Conservation (phyloP, 1,140 invertebrate genomes). For the Drosophila willistoni region DNA sequence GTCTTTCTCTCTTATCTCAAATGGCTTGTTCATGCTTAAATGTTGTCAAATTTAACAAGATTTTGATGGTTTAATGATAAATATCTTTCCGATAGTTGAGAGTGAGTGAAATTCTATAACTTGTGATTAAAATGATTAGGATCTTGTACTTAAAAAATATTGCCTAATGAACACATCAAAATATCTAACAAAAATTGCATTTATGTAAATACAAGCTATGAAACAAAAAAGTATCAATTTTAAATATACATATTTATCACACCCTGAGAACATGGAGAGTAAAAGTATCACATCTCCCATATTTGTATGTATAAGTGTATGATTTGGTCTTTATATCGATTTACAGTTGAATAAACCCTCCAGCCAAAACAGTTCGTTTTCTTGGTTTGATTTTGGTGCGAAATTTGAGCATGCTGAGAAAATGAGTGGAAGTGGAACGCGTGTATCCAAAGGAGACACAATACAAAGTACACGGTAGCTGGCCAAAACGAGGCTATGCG, state of each 20-base stretch:
- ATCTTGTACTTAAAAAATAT: slow-evolving; percentile 41
- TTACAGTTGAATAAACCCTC: slow-evolving; percentile 64
- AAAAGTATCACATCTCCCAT: slow-evolving; percentile 67
- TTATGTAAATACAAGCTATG: slow-evolving; percentile 42
- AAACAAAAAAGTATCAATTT: slow-evolving; percentile 28
- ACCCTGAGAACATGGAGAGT: slow-evolving; percentile 24
- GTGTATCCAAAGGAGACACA: slow-evolving; percentile 39
- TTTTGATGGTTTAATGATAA: slow-evolving; percentile 57
- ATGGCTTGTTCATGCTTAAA: slow-evolving; percentile 69
- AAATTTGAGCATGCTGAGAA: slow-evolving; percentile 75
- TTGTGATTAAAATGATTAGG: too few relatives aligned
- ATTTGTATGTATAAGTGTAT: not conserved
- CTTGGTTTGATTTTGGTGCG: slow-evolving; percentile 22
- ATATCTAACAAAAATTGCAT: slow-evolving; percentile 71
- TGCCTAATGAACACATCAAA: slow-evolving; percentile 78
- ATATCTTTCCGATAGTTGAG: slow-evolving; percentile 5
- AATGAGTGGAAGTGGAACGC: slow-evolving; percentile 30
- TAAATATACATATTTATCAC: slow-evolving; percentile 27
- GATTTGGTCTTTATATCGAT: slow-evolving; percentile 21
- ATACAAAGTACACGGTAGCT: not conserved
- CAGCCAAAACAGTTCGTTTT: slow-evolving; percentile 30
- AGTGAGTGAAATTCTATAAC: not conserved
- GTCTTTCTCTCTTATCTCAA: slow-evolving; percentile 54
- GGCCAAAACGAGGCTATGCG: slow-evolving; percentile 54
- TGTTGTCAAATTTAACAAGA: slow-evolving; percentile 82